Evolutionary conservation across 2,888 invertebrate genomes (phyloP).

Genomic region (Drosophila aldrichi): DNA sequence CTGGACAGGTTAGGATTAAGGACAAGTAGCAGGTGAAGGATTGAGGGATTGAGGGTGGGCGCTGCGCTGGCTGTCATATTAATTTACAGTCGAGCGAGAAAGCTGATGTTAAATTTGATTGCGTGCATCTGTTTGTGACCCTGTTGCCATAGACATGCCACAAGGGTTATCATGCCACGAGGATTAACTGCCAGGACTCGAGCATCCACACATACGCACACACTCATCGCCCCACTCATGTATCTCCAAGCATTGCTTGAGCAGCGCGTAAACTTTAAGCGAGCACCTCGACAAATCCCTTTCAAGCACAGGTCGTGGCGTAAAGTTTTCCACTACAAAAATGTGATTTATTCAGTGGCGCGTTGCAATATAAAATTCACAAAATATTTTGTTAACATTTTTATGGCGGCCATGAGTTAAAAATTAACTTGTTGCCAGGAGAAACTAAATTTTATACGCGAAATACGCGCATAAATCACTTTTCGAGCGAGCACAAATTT

Average conservation of each 20-base stretch:
- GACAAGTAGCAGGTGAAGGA: not conserved
- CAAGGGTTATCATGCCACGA: slow-evolving; percentile 42
- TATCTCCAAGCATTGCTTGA: slow-evolving; percentile 33
- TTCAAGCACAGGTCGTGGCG: slow-evolving; percentile 12
- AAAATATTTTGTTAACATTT: slow-evolving; percentile 61
- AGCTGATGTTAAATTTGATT: slow-evolving; percentile 12
- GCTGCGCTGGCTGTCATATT: slow-evolving; percentile 44
- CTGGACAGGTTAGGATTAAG: slow-evolving; percentile 20
- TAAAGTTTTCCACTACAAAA: slow-evolving; percentile 40
- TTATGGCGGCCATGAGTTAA: slow-evolving; percentile 57
- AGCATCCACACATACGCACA: slow-evolving; percentile 10
- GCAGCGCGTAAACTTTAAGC: slow-evolving; percentile 50
- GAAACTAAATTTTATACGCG: slow-evolving; percentile 58
- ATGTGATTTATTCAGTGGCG: slow-evolving; percentile 61
- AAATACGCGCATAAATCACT: slow-evolving; percentile 64
- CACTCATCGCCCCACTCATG: not conserved
- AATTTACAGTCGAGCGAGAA: slow-evolving; percentile 40
- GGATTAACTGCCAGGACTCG: slow-evolving; percentile 20
- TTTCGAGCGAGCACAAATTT: slow-evolving; percentile 21
- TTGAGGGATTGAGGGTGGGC: not conserved
- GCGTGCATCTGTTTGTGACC: slow-evolving; percentile 41
- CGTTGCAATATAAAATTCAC: slow-evolving; percentile 35
- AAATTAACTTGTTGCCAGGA: slow-evolving; percentile 57
- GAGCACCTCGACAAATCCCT: slow-evolving; percentile 24
- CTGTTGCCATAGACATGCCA: slow-evolving; percentile 50